These are phyloP conservation scores for Pelosia muscerda DNA, from an alignment of 2,888 invertebrate species.

Conservation along the genomic window DNA sequence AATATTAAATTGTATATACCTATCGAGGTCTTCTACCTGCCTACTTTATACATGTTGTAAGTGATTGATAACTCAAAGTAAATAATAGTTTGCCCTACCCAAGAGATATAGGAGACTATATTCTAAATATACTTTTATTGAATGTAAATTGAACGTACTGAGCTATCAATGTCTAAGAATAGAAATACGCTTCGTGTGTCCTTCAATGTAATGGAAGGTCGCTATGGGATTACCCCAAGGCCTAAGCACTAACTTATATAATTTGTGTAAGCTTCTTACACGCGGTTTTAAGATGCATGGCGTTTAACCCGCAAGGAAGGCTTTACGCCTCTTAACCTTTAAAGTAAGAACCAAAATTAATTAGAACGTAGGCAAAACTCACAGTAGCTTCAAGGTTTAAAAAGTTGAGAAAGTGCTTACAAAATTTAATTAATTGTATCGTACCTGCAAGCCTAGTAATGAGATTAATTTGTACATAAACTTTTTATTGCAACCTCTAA, in stretches of 20 bases:
- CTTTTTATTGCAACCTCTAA: background rate
- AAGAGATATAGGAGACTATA: background rate
- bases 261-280: conserved; percentile 18
- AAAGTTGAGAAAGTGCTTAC: background rate
- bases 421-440: background rate
- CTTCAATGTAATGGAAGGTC: conserved; percentile 23
- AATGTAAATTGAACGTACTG: conserved; percentile 8
- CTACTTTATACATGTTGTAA: too few species aligned
- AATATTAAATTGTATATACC: too few species aligned
- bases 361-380: background rate
- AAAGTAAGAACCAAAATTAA: background rate
- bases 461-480: background rate
- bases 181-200: conserved; percentile 20
- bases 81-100: background rate
- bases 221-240: conserved; percentile 19
- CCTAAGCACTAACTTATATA: conserved; percentile 19
- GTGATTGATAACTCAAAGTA: too few species aligned
- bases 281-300: conserved; percentile 13
- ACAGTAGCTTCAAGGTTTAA: background rate
- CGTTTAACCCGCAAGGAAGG: background rate
- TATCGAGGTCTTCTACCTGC: too few species aligned
- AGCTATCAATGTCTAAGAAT: conserved; percentile 24
- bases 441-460: background rate
- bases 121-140: conserved; percentile 1
- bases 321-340: background rate